Evolutionary conservation across 2,797 vertebrate species (phyloP).

Genomic region (Oryzias dopingdopingensis): DNA sequence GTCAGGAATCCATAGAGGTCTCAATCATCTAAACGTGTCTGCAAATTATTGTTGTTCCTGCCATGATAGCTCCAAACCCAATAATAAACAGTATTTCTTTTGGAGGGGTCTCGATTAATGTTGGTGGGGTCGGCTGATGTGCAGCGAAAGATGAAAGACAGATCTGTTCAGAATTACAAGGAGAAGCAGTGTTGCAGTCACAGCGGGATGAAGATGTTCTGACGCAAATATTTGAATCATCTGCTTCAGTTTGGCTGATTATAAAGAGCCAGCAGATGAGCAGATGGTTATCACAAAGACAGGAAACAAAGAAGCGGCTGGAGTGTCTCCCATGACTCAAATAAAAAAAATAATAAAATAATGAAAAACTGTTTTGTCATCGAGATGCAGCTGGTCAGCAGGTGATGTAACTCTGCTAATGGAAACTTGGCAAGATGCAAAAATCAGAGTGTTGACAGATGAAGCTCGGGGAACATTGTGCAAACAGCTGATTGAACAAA

Average conservation of each 20-base stretch:
- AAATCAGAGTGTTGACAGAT: constrained; percentile 34
- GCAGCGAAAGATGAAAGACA: no score
- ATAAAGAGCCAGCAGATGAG: neutral
- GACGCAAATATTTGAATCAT: neutral
- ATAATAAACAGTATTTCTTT: no score
- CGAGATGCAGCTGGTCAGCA: constrained; percentile 41
- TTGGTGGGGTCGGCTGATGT: no score
- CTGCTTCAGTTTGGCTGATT: neutral
- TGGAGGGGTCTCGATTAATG: no score
- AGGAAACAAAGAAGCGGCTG: constrained; percentile 1
- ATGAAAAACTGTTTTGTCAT: neutral
- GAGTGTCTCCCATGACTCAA: neutral
- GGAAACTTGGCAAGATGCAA: constrained; percentile 43
- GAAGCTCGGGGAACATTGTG: constrained; percentile 10
- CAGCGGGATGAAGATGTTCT: no score
- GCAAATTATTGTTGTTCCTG: no score
- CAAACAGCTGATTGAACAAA: constrained; percentile 34
- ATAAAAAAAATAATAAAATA: neutral
- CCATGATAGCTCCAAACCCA: no score
- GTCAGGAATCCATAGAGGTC: no score
- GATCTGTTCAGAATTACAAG: no score
- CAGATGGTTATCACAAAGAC: neutral
- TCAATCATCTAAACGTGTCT: no score
- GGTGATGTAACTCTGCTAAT: constrained; percentile 28
- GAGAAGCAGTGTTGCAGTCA: no score